These are phyloP conservation scores for Cactoblastis cactorum DNA, from an alignment of 2,888 invertebrate genomes.

Conservation along the genomic window DNA sequence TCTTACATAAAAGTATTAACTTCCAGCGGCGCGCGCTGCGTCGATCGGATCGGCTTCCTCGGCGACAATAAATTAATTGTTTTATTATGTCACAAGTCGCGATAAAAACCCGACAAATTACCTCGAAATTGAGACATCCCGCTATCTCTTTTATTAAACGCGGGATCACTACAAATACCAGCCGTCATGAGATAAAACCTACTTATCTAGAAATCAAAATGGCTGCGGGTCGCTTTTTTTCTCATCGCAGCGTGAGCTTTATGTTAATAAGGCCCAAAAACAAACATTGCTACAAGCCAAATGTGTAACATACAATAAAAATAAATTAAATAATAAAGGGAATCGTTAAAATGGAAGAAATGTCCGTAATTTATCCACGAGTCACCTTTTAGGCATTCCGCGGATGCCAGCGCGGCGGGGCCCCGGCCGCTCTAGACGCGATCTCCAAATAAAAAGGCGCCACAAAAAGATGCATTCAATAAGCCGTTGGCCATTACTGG, in stretches of 20 bases:
- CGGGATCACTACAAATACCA: conserved; percentile 55
- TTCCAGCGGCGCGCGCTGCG: conserved; percentile 59
- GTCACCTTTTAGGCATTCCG: conserved; percentile 78
- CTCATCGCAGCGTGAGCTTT: conserved; percentile 64
- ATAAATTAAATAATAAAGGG: conserved; percentile 79
- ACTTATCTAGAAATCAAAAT: conserved; percentile 64
- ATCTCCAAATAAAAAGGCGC: conserved; percentile 75
- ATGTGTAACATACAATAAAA: conserved; percentile 78
- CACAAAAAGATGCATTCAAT: conserved; percentile 78
- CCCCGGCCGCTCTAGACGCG: conserved; percentile 69
- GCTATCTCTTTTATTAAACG: conserved; percentile 70
- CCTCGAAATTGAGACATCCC: conserved; percentile 73
- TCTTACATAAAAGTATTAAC: conserved; percentile 71
- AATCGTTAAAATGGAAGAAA: conserved; percentile 79
- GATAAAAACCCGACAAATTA: conserved; percentile 72
- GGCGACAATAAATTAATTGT: conserved; percentile 75
- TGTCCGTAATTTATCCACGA: conserved; percentile 77
- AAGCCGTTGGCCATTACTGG: conserved; percentile 72
- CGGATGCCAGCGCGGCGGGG: conserved; percentile 75
- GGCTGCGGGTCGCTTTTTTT: conserved; percentile 53
- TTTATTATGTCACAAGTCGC: conserved; percentile 72
- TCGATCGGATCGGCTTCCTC: conserved; percentile 65
- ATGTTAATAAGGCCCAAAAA: conserved; percentile 77
- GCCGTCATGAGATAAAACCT: conserved; percentile 61
- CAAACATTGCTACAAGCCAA: conserved; percentile 77